Base-by-base conservation (phyloP, 2,888 invertebrate genomes). In the Cheilosia scutellata region DNA sequence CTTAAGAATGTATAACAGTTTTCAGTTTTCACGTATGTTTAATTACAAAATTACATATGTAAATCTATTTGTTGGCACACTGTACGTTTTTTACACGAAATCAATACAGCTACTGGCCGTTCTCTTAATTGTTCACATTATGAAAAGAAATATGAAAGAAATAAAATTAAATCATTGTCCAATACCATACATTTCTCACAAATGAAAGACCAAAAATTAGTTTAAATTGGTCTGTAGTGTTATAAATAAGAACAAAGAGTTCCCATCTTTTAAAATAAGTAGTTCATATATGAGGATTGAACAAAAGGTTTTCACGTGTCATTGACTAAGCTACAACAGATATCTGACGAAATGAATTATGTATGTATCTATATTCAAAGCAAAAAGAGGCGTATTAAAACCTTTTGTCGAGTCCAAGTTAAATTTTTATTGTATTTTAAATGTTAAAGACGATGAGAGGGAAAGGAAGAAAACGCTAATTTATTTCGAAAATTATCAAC, bases 111-210 rank as follows among this genome's bases (percentile, higher is more conserved):
- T 2, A 0, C 20, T 20, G 2, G 20, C 20, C 20, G 20, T 2
- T 20, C 20, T 20, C 20, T 20, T 20, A 20, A 20, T 20, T 0
- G 20, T 20, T 20, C 20, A 20, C 20, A 20, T 20, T n/a, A n/a
- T n/a, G n/a, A n/a, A n/a, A n/a, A 20, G 20, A 20, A 20, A 20
- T 20, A 20, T 20, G 20, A 20, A 20, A 20, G n/a, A n/a, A n/a
- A n/a, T n/a, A n/a, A n/a, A n/a, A n/a, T n/a, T n/a, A n/a, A n/a
- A n/a, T 16, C 29, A 29, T n/a, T 31, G 13, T 0, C 55, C 29
- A 33, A 47, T 25, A 4, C 7, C 25, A 58, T 49, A 71, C 37
- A 40, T 16, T 49, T 37, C 58, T 49, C 49, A 58, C 16, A 37
- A 27, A 13, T 25, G 16, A 16, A 6, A 47, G 16, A 63, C 11